Base-by-base conservation (phyloP, 2,797 vertebrate genomes). In the Erethizon dorsatum region DNA sequence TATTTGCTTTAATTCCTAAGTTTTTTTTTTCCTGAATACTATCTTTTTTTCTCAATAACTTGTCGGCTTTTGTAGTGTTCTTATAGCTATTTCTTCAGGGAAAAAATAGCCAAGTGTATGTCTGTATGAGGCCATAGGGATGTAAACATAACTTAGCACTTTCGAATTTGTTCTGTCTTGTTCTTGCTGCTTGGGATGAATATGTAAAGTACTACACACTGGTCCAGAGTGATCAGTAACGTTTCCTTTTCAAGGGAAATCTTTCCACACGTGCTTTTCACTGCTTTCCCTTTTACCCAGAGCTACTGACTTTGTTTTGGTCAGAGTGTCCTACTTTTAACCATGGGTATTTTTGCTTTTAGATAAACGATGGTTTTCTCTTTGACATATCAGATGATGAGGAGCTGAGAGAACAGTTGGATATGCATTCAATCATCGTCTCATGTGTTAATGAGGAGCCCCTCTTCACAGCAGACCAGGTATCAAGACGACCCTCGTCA, bases 361-460 rank as follows among this genome's bases (percentile, higher is more conserved):
- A 99, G 99, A 98, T 99, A 96, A 97, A 99, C 94, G 99, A 99
- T 85, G 99, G 99, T 97, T 98, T 99, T 98, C 99, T 99, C 95
- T 99, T 99, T 96, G 99, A 99, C 87, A 93, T 99, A 67, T 99
- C 99, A 18, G 99, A 99, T 63, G 99, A 99, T 0, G 99, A 99
- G 97, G 99, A 99, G 95, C 98, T 99, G 97, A 99, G 99, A 98
- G 99, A 99, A 85, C 99, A 99, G 98, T 98, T 99, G 98, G 99
- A 99, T 89, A 99, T 99, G 99, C 99, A 99, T 98, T 99, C 99
- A 0, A 99, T 99, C 98, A 99, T 99, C 1, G 99, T 99, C 71
- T 99, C 99, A 78, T 99, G 99, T 85, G 99, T 99, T 95, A 99
- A 95, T 3, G 99, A 99, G 0, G 99, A 99, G 97, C 99, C 99